phyloP scores from a whole-genome alignment of 2,113 vertebrate genomes.

The Ictalurus furcatus region DNA sequence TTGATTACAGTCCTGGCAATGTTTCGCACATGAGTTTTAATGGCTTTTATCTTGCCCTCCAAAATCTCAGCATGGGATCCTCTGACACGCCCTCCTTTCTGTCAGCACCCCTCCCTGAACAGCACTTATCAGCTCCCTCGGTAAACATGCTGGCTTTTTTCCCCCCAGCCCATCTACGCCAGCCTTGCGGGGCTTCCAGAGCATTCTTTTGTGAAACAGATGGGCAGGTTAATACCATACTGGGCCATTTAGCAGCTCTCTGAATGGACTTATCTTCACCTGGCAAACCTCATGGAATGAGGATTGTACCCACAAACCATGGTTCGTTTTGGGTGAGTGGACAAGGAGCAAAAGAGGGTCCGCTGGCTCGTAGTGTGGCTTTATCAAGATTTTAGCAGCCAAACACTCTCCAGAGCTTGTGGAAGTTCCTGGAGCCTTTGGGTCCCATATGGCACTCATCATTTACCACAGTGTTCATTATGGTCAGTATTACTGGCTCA shows the following conservation, averaged over 20 bases:
- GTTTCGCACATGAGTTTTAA: background rate
- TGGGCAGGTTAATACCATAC: constrained; percentile 66
- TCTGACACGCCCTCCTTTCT: constrained; percentile 48
- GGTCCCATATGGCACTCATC: constrained; percentile 49
- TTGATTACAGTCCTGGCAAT: background rate
- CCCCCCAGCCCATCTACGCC: constrained; percentile 51
- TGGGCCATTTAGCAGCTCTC: constrained; percentile 67
- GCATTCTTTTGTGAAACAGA: constrained; percentile 65
- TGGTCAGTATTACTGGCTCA: constrained; percentile 63
- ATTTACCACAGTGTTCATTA: constrained; percentile 62
- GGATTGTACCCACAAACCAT: constrained; percentile 51
- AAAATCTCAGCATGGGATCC: constrained; percentile 55
- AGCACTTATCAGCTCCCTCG: constrained; percentile 66
- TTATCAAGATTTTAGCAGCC: constrained; percentile 67
- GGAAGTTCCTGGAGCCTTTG: constrained; percentile 56
- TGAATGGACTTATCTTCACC: constrained; percentile 68
- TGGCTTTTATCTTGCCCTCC: constrained; percentile 8
- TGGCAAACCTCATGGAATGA: constrained; percentile 60
- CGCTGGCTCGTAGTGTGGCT: constrained; percentile 33
- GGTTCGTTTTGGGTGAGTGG: constrained; percentile 44
- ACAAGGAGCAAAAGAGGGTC: constrained; percentile 1
- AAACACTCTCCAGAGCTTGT: constrained; percentile 54
- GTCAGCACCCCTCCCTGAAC: constrained; percentile 57
- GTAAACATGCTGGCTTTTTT: constrained; percentile 61
- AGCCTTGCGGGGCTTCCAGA: constrained; percentile 39